A percentile compares a stretch with the other conserved stretches of the same genome.
Evolutionary conservation across 2,113 vertebrate species (phyloP).

Genomic region (Ptyas mucosa): DNA sequence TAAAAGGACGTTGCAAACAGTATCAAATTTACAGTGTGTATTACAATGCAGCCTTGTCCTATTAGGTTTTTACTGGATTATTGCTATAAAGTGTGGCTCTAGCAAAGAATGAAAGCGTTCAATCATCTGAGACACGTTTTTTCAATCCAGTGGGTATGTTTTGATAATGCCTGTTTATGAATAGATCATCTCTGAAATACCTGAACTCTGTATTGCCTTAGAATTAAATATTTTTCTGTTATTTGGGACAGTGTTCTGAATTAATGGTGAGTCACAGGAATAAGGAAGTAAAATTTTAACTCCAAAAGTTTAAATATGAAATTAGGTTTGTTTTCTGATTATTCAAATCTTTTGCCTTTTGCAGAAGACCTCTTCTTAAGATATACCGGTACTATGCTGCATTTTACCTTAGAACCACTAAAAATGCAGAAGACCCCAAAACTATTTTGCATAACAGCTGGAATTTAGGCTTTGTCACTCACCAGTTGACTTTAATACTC

Average conservation of each 20-base stretch:
- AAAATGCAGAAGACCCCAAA: background rate
- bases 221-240: background rate
- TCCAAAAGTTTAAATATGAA: too few relatives aligned
- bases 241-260: background rate
- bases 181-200: background rate
- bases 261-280: background rate
- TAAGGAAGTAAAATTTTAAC: too few relatives aligned
- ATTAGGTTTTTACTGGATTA: slow-evolving; percentile 6
- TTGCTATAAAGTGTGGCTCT: background rate
- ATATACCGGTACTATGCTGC: background rate
- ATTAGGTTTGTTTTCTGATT: too few relatives aligned
- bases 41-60: slow-evolving; percentile 4
- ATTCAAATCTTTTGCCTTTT: background rate
- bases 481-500: background rate
- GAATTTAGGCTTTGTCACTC: background rate
- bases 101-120: background rate
- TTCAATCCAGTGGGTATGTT: background rate
- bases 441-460: background rate
- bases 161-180: background rate
- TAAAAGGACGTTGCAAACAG: slow-evolving; percentile 1
- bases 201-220: background rate
- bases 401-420: background rate
- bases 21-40: slow-evolving; percentile 17
- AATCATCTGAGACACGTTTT: background rate
- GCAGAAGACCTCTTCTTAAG: background rate